phyloP scores from a whole-genome alignment of 1,140 invertebrate species.

The Tenebrio molitor region DNA sequence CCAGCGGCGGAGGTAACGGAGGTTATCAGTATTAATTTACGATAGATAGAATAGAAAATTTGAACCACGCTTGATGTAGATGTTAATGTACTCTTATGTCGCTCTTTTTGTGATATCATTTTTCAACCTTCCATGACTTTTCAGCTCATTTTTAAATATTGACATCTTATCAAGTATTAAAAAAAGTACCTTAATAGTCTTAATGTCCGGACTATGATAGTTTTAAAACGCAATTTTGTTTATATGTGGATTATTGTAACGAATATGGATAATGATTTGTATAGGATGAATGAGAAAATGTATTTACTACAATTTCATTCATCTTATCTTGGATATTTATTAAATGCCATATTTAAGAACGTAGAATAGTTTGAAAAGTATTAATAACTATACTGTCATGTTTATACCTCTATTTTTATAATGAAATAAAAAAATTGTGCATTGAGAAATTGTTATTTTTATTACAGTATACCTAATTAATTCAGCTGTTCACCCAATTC shows the following conservation, averaged over 20 bases:
- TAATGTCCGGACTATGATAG: conserved; percentile 30
- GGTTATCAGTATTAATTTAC: conserved; percentile 52
- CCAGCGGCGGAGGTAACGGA: conserved; percentile 1
- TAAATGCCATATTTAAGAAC: conserved; percentile 45
- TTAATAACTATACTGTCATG: conserved; percentile 16
- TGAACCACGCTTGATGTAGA: conserved; percentile 1
- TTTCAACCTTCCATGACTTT: conserved; percentile 7
- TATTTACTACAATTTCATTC: conserved; percentile 9
- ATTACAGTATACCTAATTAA: too few relatives aligned
- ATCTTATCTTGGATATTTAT: conserved; percentile 42
- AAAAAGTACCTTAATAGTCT: conserved; percentile 44
- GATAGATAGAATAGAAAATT: conserved; percentile 34
- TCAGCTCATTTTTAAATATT: not conserved
- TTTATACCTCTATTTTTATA: conserved; percentile 41
- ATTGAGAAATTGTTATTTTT: not conserved
- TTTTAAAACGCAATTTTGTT: conserved; percentile 16
- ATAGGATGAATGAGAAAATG: conserved; percentile 27
- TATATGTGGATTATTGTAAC: conserved; percentile 19
- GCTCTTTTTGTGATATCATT: conserved; percentile 25
- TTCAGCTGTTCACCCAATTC: too few relatives aligned
- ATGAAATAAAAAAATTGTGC: conserved; percentile 33
- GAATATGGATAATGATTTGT: conserved; percentile 43
- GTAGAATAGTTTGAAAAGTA: conserved; percentile 38
- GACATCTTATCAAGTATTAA: conserved; percentile 32
- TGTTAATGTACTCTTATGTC: conserved; percentile 8